A percentile compares a stretch with the other conserved stretches of the same genome.
Conservation (phyloP, 2,888 invertebrate genomes). For the Cheilosia pagana region DNA sequence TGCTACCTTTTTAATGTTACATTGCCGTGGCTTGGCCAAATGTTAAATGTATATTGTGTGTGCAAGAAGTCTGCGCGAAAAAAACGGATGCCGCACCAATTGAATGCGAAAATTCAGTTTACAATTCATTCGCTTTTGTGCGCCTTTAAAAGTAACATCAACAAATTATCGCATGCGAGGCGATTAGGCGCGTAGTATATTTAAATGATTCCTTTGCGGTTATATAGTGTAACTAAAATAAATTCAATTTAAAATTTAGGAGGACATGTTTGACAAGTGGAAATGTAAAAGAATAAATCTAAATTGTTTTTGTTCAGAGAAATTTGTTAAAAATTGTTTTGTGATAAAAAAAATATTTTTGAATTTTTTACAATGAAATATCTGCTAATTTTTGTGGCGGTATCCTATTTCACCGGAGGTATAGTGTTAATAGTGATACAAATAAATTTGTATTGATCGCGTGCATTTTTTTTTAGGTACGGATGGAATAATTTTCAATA, state of each 20-base stretch:
- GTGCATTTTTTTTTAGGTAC: constrained; percentile 77
- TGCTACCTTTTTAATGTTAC: constrained; percentile 37
- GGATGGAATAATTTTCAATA: constrained; percentile 78
- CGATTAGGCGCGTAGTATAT: constrained; percentile 10
- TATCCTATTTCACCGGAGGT: constrained; percentile 69
- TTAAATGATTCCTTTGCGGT: not conserved
- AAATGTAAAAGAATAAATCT: constrained; percentile 54
- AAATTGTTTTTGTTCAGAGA: constrained; percentile 12
- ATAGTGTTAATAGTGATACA: constrained; percentile 11
- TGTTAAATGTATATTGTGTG: constrained; percentile 3
- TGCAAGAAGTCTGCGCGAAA: constrained; percentile 26
- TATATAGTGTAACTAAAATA: not conserved
- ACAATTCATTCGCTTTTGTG: constrained; percentile 70
- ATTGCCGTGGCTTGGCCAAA: constrained; percentile 37
- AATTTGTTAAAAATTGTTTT: constrained; percentile 18
- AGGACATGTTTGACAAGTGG: constrained; percentile 61
- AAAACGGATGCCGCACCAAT: constrained; percentile 29
- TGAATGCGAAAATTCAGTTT: constrained; percentile 56
- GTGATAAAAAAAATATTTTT: not conserved
- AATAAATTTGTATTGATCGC: constrained; percentile 1
- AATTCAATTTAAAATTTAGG: not conserved
- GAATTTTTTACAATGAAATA: constrained; percentile 73
- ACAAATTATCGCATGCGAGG: constrained; percentile 1
- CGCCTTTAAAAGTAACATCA: constrained; percentile 61
- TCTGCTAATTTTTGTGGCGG: constrained; percentile 34